Percentiles rank a stretch among this genome's conserved stretches.
These are phyloP conservation scores for Chaunax sp. DNA, from an alignment of 2,797 vertebrate species.

Conservation along the genomic window DNA sequence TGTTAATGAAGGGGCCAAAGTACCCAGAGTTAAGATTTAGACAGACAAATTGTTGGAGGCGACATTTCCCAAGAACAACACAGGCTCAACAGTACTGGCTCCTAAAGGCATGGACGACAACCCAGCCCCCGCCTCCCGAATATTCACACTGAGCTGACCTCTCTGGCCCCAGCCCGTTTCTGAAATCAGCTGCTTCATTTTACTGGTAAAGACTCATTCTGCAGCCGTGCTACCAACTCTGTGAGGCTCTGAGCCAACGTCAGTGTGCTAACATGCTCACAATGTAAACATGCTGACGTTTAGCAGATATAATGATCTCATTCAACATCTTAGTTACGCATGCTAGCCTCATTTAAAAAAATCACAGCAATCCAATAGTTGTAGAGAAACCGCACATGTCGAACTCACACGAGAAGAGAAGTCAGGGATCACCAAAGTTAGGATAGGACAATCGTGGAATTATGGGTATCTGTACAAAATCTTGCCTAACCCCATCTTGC, in stretches of 20 bases:
- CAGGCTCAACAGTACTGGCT: slow-evolving; percentile 21
- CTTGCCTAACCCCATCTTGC: too few relatives aligned
- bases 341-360: neutral
- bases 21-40: slow-evolving; percentile 58
- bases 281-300: neutral
- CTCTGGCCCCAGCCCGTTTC: slow-evolving; percentile 35
- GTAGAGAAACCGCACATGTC: too few relatives aligned
- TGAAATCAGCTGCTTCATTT: slow-evolving; percentile 69
- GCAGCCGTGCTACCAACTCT: neutral
- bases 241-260: neutral
- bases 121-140: slow-evolving; percentile 27
- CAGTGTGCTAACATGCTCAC: neutral
- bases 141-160: slow-evolving; percentile 46
- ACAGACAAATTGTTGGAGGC: slow-evolving; percentile 57
- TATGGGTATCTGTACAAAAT: too few relatives aligned
- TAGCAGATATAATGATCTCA: too few relatives aligned
- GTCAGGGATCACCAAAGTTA: too few relatives aligned
- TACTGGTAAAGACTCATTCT: neutral
- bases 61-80: slow-evolving; percentile 69
- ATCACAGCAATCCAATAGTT: too few relatives aligned
- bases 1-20: slow-evolving; percentile 78
- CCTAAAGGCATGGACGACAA: slow-evolving; percentile 41
- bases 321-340: neutral
- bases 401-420: too few relatives aligned
- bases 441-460: too few relatives aligned